These are phyloP conservation scores for Heterodera filipjevi DNA, from an alignment of 2,888 invertebrate species.

Conservation along the genomic window DNA sequence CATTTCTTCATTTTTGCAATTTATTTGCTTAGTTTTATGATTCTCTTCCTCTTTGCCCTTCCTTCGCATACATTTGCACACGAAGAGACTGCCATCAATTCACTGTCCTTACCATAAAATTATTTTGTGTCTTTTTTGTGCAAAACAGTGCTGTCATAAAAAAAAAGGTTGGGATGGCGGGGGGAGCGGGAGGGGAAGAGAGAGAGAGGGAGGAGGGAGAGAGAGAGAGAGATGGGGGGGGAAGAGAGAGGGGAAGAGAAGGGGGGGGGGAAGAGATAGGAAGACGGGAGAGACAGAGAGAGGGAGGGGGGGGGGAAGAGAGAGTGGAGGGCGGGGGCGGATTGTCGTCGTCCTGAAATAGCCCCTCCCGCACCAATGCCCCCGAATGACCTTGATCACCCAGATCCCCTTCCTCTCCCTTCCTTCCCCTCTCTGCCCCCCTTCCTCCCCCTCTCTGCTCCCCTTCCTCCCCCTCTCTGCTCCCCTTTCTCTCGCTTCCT, in stretches of 20 bases:
- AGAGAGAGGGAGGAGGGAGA: neutral
- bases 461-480: no score
- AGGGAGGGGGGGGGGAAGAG: neutral
- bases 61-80: neutral
- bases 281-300: neutral
- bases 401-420: neutral
- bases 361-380: neutral
- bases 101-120: neutral
- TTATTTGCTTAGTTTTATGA: neutral
- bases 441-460: neutral
- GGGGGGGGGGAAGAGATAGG: neutral
- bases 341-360: neutral
- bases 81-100: neutral
- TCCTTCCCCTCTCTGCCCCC: neutral
- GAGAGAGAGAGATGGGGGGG: neutral
- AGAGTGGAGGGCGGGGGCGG: neutral
- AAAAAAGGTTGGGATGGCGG: no score
- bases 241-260: no score
- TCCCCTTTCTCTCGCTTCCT: no score
- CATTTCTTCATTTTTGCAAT: neutral
- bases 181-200: neutral
- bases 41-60: neutral
- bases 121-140: neutral
- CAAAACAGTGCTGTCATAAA: neutral
- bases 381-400: neutral